Evolutionary conservation across 2,888 invertebrate genomes (phyloP), one percentile per base, ranked within the genome.

Genomic region (Tromatobia lineatoria): DNA sequence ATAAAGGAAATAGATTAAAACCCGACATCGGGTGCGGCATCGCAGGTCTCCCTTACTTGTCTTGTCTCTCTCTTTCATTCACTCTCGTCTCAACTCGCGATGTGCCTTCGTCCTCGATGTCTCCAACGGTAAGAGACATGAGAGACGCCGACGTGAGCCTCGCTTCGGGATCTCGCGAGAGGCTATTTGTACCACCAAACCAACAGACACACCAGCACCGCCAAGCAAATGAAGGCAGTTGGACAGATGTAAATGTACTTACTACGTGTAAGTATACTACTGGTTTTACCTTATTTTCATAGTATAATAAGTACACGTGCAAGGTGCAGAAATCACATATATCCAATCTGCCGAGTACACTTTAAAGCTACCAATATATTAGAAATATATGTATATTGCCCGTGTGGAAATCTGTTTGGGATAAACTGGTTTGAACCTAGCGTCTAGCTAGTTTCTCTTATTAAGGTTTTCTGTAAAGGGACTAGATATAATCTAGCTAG

Each of bases 121-220:
- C 87, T 77, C 83, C 66, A 52, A 25, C 67, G 83, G 85, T 76
- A 83, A 85, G 87, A 89, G 88, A 91, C 89, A 89, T 88, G 87
- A 90, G 71, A 88, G 89, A 88, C 88, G 90, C 90, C 91, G 90
- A 90, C 90, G 88, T 82, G 82, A 85, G 82, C 76, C 80, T 84
- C 87, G 88, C 59, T 61, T 38, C 50, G 88, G 85, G 67, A 64
- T 70, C 29, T 71, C 73, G 87, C 87, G 88, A 86, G 78, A 84
- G 88, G 90, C 91, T 92, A 92, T 92, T 92, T 92, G 92, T 92
- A 92, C 91, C 85, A 88, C 89, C 82, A 87, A 67, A 87, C 82
- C 87, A 87, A 87, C 86, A 87, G 83, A 70, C 42, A 45, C 18
- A 38, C 66, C 20, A 76, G 75, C 78, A 76, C 38, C 81, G 64